Evolutionary conservation across 2,113 vertebrate species (phyloP), one percentile per base, ranked within the genome.

Genomic region (Rhinolophus sinicus): DNA sequence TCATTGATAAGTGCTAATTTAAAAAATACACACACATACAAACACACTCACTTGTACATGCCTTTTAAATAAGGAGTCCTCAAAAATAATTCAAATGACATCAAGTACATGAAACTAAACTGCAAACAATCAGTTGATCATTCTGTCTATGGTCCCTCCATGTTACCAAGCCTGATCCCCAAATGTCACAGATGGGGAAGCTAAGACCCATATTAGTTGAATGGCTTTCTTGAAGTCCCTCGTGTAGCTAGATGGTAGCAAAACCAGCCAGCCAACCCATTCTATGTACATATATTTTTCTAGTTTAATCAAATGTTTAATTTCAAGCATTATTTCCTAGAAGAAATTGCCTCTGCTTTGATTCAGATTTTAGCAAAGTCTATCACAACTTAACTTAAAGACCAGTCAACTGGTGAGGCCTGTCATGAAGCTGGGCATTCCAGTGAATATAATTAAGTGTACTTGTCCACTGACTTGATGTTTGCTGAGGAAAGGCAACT

Each of bases 251-350:
- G 24, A 50, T 5, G 30, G 5, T 11, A 72, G 8, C 35, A 70
- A 85, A 94, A 75, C 3, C 15, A 60, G 11, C 15, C 40, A 47
- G 58, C 22, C 22, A 40, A 44, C 8, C 8, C 28, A 87, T 69
- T 88, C 38, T 65, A 30, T 16, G 54, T 67, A 72, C 1, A 28
- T 44, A 2, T 24, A 64, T n/a, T 10, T 69, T 78, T 65, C 80
- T 11, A 26, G 8, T 56, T 88, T 40, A 35, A 76, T 33, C 3
- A 90, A 76, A 33, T 70, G 24, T 76, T 90, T 67, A 54, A 40
- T 90, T 94, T 85, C 50, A 93, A 90, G 70, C 5, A 94, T 38
- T 85, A 84, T 81, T 93, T 75, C 30, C 52, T 93, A 50, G 11
- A 88, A 82, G 44, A 93, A 93, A 95, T 6, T 33, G 16, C 2